Evolutionary conservation across 2,113 vertebrate genomes (phyloP).

Genomic region (Scortum barcoo): DNA sequence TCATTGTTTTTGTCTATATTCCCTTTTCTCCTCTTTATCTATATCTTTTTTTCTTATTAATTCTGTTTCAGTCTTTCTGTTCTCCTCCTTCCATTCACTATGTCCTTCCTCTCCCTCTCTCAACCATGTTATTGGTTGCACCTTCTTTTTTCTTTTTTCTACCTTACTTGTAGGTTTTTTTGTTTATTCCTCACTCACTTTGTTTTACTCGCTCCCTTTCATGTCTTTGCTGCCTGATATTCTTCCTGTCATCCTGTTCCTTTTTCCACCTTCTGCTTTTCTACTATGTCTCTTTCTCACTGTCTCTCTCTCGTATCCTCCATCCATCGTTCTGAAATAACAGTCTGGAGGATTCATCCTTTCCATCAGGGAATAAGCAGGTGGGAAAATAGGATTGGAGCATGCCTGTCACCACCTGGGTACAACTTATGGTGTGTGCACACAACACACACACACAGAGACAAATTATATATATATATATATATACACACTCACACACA

Average conservation of each 20-base stretch:
- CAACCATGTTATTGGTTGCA: neutral
- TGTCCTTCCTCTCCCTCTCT: neutral
- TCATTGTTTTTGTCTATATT: conserved; percentile 33
- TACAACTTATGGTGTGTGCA: conserved; percentile 64
- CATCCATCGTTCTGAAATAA: conserved; percentile 86
- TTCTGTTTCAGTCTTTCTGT: conserved; percentile 11
- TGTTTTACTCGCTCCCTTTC: conserved; percentile 15
- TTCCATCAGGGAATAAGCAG: conserved; percentile 79
- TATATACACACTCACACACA: conserved; percentile 9
- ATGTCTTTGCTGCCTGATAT: neutral
- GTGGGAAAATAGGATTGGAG: conserved; percentile 77
- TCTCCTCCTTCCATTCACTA: neutral
- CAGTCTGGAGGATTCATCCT: conserved; percentile 75
- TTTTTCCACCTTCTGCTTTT: neutral
- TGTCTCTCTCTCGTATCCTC: conserved; percentile 45
- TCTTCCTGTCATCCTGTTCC: neutral
- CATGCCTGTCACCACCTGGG: conserved; percentile 78
- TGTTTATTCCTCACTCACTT: conserved; percentile 17
- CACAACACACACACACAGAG: conserved; percentile 49
- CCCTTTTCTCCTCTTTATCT: neutral
- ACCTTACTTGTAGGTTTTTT: neutral
- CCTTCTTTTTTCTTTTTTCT: neutral
- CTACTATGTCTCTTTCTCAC: conserved; percentile 68
- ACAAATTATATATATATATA: conserved; percentile 24
- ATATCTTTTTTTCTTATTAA: conserved; percentile 8